A percentile compares a stretch with the other conserved stretches of the same genome.
These are phyloP conservation scores for Xestia rhomboidea DNA, from an alignment of 2,888 invertebrate species.

Conservation along the genomic window DNA sequence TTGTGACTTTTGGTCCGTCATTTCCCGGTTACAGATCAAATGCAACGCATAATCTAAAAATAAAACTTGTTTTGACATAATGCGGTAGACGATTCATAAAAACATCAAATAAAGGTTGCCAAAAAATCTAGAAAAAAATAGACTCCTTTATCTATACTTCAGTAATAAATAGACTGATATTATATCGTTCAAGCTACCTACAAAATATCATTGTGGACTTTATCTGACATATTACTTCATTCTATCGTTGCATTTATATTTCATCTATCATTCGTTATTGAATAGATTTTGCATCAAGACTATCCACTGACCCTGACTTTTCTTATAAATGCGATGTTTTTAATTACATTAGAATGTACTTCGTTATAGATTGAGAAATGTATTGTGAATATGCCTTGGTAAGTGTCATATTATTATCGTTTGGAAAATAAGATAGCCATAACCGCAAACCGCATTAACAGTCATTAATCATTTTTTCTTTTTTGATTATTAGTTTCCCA, in stretches of 20 bases:
- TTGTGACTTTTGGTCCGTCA: not conserved
- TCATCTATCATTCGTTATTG: constrained; percentile 9
- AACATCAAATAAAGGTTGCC: not conserved
- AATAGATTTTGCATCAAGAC: constrained; percentile 16
- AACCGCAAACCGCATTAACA: not conserved
- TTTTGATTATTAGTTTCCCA: not conserved
- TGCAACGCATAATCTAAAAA: not conserved
- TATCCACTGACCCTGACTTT: constrained; percentile 55
- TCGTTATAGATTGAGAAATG: constrained; percentile 36
- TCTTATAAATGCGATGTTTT: constrained; percentile 1
- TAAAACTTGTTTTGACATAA: not conserved
- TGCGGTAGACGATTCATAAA: constrained; percentile 1
- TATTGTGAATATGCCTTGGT: not conserved
- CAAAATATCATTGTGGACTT: not conserved
- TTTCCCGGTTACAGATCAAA: not conserved
- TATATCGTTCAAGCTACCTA: not conserved
- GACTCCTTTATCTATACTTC: too few relatives aligned
- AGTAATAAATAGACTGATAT: not conserved
- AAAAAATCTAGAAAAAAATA: constrained; percentile 1
- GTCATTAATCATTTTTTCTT: not conserved
- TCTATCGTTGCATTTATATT: constrained; percentile 10
- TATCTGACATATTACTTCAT: constrained; percentile 4
- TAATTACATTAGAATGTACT: constrained; percentile 33
- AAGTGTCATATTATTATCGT: not conserved
- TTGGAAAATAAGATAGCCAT: not conserved